Conservation (phyloP, 2,888 invertebrate genomes). For the Drosophila kokeensis region DNA sequence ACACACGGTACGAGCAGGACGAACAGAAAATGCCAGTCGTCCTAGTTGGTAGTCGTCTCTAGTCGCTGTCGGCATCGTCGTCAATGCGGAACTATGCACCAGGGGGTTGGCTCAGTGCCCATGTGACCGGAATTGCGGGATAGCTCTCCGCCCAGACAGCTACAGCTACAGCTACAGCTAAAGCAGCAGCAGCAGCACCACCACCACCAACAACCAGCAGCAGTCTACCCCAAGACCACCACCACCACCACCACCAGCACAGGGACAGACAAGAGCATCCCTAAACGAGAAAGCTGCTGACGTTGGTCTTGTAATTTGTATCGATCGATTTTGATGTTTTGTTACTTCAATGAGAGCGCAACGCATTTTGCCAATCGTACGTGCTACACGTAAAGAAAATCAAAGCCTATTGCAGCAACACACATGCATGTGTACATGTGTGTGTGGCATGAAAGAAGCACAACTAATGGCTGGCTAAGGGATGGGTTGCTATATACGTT, state of each 20-base stretch:
- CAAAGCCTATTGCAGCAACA: constrained; percentile 2
- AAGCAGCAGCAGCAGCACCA: constrained; percentile 11
- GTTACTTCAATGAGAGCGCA: constrained; percentile 50
- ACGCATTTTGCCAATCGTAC: constrained; percentile 47
- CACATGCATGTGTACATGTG: neutral
- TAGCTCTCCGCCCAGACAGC: constrained; percentile 32
- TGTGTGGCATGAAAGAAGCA: neutral
- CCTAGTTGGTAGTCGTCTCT: constrained; percentile 10
- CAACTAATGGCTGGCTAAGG: neutral
- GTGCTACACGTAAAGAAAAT: constrained; percentile 50
- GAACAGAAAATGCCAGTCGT: constrained; percentile 52
- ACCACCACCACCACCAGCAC: constrained; percentile 24
- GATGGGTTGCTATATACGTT: neutral
- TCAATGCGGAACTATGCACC: constrained; percentile 70
- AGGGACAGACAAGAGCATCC: constrained; percentile 45
- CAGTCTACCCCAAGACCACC: constrained; percentile 17
- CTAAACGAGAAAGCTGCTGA: constrained; percentile 54
- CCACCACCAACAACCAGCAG: constrained; percentile 15
- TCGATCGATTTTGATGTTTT: constrained; percentile 76
- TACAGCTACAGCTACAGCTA: constrained; percentile 9
- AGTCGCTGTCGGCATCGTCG: constrained; percentile 25
- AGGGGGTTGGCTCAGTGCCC: constrained; percentile 46
- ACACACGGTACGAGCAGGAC: constrained; percentile 24
- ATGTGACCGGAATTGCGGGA: constrained; percentile 53
- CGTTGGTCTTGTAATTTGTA: constrained; percentile 76